Conservation (phyloP, 1,140 invertebrate genomes). For the Leptopilina clavipes region DNA sequence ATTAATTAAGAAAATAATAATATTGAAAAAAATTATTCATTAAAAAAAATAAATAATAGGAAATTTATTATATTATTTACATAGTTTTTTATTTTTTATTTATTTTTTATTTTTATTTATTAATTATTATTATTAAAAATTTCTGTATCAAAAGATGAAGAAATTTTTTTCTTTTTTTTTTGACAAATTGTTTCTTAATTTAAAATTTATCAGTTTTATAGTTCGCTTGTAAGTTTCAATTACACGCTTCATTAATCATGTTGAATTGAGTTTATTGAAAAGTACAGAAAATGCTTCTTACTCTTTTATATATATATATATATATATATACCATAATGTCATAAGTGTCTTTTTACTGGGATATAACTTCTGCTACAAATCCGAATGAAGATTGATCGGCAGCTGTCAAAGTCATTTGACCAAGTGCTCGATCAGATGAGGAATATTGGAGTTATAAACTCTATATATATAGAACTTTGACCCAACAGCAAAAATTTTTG, state of each 20-base stretch:
- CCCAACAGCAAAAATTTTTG: slow-evolving; percentile 36
- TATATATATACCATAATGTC: neutral
- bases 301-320: neutral
- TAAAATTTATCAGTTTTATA: neutral
- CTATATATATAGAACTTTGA: neutral
- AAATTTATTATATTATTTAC: too few relatives aligned
- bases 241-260: slow-evolving; percentile 1
- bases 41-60: too few relatives aligned
- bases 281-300: neutral
- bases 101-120: too few relatives aligned
- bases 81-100: too few relatives aligned
- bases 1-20: too few relatives aligned
- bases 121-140: too few relatives aligned
- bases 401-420: slow-evolving; percentile 55
- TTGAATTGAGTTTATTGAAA: neutral
- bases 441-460: slow-evolving; percentile 47
- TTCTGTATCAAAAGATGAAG: too few relatives aligned
- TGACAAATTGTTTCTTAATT: neutral
- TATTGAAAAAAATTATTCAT: too few relatives aligned
- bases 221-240: neutral
- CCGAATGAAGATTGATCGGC: slow-evolving; percentile 48
- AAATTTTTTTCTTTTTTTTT: too few relatives aligned
- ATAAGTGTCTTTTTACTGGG: neutral
- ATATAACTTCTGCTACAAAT: neutral
- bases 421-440: slow-evolving; percentile 47